Evolutionary conservation across 2,888 invertebrate species (phyloP), one percentile per base, ranked within the genome.

Genomic region (Caenorhabditis panamensis): DNA sequence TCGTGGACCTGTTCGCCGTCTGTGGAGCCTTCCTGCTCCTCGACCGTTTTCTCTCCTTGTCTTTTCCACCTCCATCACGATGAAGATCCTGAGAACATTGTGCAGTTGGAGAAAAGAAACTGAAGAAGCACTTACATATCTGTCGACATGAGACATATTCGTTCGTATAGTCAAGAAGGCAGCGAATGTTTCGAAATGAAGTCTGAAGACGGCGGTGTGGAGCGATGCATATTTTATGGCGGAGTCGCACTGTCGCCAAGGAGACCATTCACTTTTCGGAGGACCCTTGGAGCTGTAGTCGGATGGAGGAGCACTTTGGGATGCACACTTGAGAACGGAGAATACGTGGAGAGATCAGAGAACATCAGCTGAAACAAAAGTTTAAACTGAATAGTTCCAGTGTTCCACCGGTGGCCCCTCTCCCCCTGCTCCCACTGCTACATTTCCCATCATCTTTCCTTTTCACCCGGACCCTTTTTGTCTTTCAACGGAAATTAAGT

Each of bases 131-230:
- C 79, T 72, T 62, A 79, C 79, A 72, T 51, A 79, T 24, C 72
- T 41, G n/a, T 79, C 79, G n/a, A 66, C 71, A 36, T 71, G 63
- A 6, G 79, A 72, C 79, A 79, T 78, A 1, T n/a, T 68, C 6
- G 13, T 47, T 54, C 59, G 68, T 69, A 69, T 26, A 63, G 63
- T n/a, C 28, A 8, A 22, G 54, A 31, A 58, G n/a, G n/a, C n/a
- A n/a, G n/a, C n/a, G 54, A 54, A 49, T 31, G 61, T 9, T 24
- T 62, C 31, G 53, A 44, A 54, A 49, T 26, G 26, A n/a, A n/a
- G n/a, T n/a, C n/a, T n/a, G n/a, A n/a, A 26, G 20, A 1, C 31
- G 28, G 63, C 41, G 41, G 13, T 41, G 41, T 41, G 13, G 41
- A 41, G 41, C 1, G 37, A 22, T 51, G 53, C 24, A 64, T 51